Evolutionary conservation across 2,888 invertebrate genomes (phyloP).

Genomic region (Philereme transversata): DNA sequence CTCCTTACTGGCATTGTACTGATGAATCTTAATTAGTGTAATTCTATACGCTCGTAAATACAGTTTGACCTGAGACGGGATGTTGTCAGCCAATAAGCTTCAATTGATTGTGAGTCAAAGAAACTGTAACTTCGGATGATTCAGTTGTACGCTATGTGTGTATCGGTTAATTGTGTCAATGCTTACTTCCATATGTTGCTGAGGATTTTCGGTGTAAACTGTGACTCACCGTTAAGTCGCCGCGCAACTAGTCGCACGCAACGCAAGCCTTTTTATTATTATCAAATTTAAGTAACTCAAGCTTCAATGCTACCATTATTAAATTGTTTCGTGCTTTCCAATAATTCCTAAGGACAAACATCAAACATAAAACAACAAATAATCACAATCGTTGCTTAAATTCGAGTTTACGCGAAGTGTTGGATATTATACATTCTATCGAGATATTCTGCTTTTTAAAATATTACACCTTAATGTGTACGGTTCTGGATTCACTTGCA

Average conservation of each 20-base stretch:
- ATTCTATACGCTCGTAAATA: conserved; percentile 53
- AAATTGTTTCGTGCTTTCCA: not conserved
- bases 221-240: conserved; percentile 62
- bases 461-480: no score
- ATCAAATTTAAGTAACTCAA: conserved; percentile 15
- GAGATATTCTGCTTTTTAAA: no score
- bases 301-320: conserved; percentile 2
- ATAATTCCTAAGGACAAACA: not conserved
- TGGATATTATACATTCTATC: no score
- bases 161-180: conserved; percentile 52
- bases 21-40: conserved; percentile 54
- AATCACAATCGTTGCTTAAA: not conserved
- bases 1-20: conserved; percentile 26
- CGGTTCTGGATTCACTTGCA: no score
- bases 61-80: conserved; percentile 54
- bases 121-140: conserved; percentile 47
- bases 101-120: conserved; percentile 60
- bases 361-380: no score
- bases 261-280: conserved; percentile 1
- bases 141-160: conserved; percentile 47
- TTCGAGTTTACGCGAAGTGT: no score
- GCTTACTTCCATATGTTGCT: conserved; percentile 49
- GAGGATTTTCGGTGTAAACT: conserved; percentile 52
- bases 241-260: conserved; percentile 1
- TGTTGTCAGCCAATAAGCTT: conserved; percentile 63